Evolutionary conservation across 2,797 vertebrate genomes (phyloP), one percentile per base, ranked within the genome.

Genomic region (Heterohyrax brucei): DNA sequence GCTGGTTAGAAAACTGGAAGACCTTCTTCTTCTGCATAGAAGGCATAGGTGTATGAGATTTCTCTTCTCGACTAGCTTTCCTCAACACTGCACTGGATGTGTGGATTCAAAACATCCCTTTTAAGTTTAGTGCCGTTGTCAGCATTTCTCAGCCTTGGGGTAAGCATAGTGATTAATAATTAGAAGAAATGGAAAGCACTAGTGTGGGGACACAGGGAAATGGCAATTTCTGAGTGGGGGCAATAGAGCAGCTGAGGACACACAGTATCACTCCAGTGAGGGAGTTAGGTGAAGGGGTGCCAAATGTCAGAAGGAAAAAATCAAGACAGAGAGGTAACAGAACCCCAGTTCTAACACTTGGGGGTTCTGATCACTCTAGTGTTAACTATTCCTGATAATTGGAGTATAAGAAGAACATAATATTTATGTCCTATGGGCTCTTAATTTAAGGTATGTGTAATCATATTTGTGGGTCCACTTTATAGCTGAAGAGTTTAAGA

Each of bases 81-180:
- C 39, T 16, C 10, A 48, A 24, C 14, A 82, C 46, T 48, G 59
- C n/a, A 70, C 12, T 12, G 24, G 44, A 80, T n/a, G 39, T 89
- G 24, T 87, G 70, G 33, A 24, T 88, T 88, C 83, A 78, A 81
- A 84, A 44, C 50, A 16, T 14, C 28, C 26, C 61, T 73, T 86
- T 48, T 30, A 72, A 75, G 19, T 79, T 84, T 82, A 68, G 19
- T 61, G 56, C 50, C 44, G 26, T 39, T 70, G 4, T 12, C 28
- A 53, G 46, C 73, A 12, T 21, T 22, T 66, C 16, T 85, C 70
- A 86, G 33, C 4, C 33, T 85, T 13, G 70, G 70, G 46, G 48
- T 56, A 84, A 70, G 84, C 61, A 70, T 28, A 79, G 48, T 16
- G 48, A 75, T 39, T 79, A 62, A 75, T 85, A 77, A 91, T 72